Evolutionary conservation across 2,888 invertebrate species (phyloP), one percentile per base, ranked within the genome.

Genomic region (Apodemia duryi): DNA sequence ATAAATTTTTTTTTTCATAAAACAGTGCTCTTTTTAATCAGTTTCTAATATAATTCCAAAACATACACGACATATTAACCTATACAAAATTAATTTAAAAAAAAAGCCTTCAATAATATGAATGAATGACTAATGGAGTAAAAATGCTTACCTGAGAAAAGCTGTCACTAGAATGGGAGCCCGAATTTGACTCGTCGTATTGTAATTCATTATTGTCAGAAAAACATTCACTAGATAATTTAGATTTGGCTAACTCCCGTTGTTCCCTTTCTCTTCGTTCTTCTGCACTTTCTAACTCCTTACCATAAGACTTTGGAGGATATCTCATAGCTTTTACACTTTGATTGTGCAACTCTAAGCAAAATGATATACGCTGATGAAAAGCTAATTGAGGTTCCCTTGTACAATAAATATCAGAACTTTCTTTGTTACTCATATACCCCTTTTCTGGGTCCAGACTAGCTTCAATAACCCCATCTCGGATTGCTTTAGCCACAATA

Each of bases 271-370:
- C 99, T 67, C 99, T 93, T 63, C 99, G 94, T 79, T 99, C 98
- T 88, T 98, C 98, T 21, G 98, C 98, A 75, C 98, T 98, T 85
- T 99, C 99, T 68, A 99, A 92, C 84, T 99, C 99, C 81, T 98
- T 98, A 29, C 99, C 99, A 91, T 99, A 99, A 0, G 99, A 98
- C 82, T 99, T 99, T 0, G 99, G 99, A 29, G 99, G 99, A 91
- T 99, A 99, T 73, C 99, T 95, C 98, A 99, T 99, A 0, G 99
- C 99, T 86, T 98, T 99, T 68, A 99, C 99, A 87, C 99, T 99
- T 88, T 99, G 98, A 86, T 99, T 99, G 82, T 99, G 99, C 73
- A 99, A 94, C 86, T 99, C 98, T 72, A 99, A 93, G 80, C 99
- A 99, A 86, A 99, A 99, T 2, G 97, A 96, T 77, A 99, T 99